Base-by-base conservation (phyloP, 2,113 vertebrate species). In the Strigops habroptila region DNA sequence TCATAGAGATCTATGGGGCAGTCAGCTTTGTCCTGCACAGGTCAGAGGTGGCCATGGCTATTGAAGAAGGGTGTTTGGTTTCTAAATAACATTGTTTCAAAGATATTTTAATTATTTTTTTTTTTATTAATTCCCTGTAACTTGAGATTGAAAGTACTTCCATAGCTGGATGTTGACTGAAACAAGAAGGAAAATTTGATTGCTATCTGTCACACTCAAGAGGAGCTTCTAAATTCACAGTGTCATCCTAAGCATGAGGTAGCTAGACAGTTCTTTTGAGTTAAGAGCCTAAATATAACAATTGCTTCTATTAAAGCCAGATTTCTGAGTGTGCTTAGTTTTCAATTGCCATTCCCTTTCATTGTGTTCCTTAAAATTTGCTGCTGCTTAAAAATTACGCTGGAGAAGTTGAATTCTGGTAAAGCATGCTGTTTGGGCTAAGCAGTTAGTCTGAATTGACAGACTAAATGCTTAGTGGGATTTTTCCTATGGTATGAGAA, bases 1-100 rank as follows among this genome's bases (percentile, higher is more conserved):
- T 25, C 8, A 2, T 0, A 13, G 48, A 55, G 43, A 10, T 39
- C 28, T 41, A 1, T 48, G n/a, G 16, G 55, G n/a, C 37, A 6
- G 17, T 33, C 24, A 7, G 13, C 16, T 88, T 24, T 0, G 13
- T 83, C 16, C 41, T 3, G 1, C 2, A 0, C 15, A 57, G 6
- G 64, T 81, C 0, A 0, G 51, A 16, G 13, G 49, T 55, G 33
- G 19, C 49, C 8, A 2, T 35, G 57, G 24, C 39, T 77, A 1
- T 60, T 46, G 37, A n/a, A 49, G 68, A 55, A 49, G 6, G 24
- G 30, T 43, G 46, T 51, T 51, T 3, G 10, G 14, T 57, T 81
- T 71, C 23, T 75, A 37, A 76, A 24, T 64, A 37, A 48, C 17
- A 8, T 15, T n/a, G 7, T 10, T 92, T 31, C 49, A 43, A 94